Base-by-base conservation (phyloP, 2,888 invertebrate genomes). In the Plebejus melissa region DNA sequence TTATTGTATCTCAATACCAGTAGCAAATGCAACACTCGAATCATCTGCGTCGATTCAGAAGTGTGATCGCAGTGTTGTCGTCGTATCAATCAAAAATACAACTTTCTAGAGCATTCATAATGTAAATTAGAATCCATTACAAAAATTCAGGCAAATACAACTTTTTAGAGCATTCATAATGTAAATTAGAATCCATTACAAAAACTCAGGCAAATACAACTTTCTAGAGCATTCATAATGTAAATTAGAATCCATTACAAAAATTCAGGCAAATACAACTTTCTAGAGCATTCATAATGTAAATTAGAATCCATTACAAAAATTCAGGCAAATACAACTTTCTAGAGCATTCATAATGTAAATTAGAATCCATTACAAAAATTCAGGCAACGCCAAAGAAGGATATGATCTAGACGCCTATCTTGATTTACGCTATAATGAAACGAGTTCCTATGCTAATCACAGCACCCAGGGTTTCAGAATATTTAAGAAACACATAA, bases 381-480 rank as follows among this genome's bases (percentile, higher is more conserved):
- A 70, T 41, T 41, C 41, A 70, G 70, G 22, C 70, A 70, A 70
- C 38, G n/a, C 70, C 38, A 22, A 70, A 70, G 9, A 41, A 41
- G 70, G 72, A 72, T 50, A 32, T 72, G 54, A 50, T 32, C 72
- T 72, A 72, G 72, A 72, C 72, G 28, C 71, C 22, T 71, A 72
- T 72, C 72, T 72, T 72, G 50, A 72, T 54, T 72, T 72, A 54
- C 50, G 72, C 72, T 50, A 54, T 28, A 46, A 69, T 38, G 50
- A 72, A 72, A 72, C 72, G 16, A 72, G 72, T 72, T 72, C 32
- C 32, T 72, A 72, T 72, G 72, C 72, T 54, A 72, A 72, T 54
- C 5, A 32, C 28, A 54, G 50, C 72, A 72, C 72, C 72, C 72
- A 72, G 72, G 72, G 72, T 72, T 72, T 54, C 54, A 72, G 50